Evolutionary conservation across 2,888 invertebrate species (phyloP).

Genomic region (Luperina testacea): DNA sequence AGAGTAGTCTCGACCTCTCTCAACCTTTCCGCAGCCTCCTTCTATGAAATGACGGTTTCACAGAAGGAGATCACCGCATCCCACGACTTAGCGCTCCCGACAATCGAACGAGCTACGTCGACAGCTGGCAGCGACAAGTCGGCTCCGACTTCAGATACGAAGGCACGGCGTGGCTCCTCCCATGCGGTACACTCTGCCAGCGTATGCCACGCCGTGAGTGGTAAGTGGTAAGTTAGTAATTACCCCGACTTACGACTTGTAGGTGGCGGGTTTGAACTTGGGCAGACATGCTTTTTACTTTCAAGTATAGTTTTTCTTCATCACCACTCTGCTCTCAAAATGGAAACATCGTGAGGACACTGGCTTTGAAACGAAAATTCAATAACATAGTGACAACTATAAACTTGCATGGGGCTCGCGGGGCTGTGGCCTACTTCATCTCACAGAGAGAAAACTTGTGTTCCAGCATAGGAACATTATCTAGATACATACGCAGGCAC

Average conservation of each 20-base stretch:
- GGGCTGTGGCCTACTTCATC: not conserved
- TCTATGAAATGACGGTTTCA: no score
- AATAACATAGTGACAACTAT: not conserved
- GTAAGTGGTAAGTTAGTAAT: not conserved
- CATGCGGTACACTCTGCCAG: no score
- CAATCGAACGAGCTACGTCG: no score
- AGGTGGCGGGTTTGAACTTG: not conserved
- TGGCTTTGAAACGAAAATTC: not conserved
- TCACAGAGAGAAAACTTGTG: not conserved
- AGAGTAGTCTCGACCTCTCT: no score
- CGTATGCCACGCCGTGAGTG: no score
- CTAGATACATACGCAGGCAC: not conserved
- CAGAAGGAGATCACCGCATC: no score
- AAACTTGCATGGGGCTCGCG: not conserved
- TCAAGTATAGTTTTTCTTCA: not conserved
- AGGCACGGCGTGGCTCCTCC: no score
- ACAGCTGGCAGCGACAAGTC: no score
- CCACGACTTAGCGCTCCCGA: no score
- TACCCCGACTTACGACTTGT: not conserved
- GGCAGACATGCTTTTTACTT: not conserved
- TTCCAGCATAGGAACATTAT: not conserved
- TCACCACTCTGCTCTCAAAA: not conserved
- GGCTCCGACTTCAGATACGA: no score
- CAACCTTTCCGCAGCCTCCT: no score
- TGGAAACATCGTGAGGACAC: not conserved